A percentile compares a stretch with the other conserved stretches of the same genome.
phyloP scores from a whole-genome alignment of 1,140 invertebrate genomes.

The Batillaria attramentaria region DNA sequence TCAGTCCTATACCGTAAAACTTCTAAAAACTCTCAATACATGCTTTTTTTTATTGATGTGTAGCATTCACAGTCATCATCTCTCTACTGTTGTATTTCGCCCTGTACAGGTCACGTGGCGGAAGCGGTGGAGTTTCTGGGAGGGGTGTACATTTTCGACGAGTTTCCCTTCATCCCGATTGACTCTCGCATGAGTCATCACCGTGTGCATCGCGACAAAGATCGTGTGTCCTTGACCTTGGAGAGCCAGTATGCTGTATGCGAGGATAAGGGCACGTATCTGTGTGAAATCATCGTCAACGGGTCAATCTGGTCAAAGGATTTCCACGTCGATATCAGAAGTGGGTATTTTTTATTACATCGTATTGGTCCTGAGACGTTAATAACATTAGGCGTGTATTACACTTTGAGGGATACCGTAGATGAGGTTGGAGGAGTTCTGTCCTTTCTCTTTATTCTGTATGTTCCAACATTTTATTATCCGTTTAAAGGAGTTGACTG shows the following conservation, averaged over 20 bases:
- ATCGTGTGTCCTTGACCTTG: conserved; percentile 29
- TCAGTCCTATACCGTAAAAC: neutral
- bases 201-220: conserved; percentile 36
- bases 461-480: neutral
- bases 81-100: too few relatives aligned
- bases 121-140: conserved; percentile 34
- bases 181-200: conserved; percentile 43
- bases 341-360: conserved; percentile 6
- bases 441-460: neutral
- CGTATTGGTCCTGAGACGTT: neutral
- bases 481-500: neutral
- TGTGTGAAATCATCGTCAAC: conserved; percentile 44
- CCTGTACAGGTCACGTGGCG: conserved; percentile 9
- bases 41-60: neutral
- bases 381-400: neutral
- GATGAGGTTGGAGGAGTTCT: neutral
- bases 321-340: conserved; percentile 39
- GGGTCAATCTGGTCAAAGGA: conserved; percentile 35
- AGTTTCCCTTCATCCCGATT: conserved; percentile 46
- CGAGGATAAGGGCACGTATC: conserved; percentile 43
- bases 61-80: too few relatives aligned
- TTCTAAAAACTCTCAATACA: neutral
- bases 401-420: neutral
- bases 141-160: conserved; percentile 38
- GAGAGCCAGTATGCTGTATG: conserved; percentile 43